A percentile compares a stretch with the other conserved stretches of the same genome.
Conservation (phyloP, 2,113 vertebrate species). For the Pterocles burchelli region DNA sequence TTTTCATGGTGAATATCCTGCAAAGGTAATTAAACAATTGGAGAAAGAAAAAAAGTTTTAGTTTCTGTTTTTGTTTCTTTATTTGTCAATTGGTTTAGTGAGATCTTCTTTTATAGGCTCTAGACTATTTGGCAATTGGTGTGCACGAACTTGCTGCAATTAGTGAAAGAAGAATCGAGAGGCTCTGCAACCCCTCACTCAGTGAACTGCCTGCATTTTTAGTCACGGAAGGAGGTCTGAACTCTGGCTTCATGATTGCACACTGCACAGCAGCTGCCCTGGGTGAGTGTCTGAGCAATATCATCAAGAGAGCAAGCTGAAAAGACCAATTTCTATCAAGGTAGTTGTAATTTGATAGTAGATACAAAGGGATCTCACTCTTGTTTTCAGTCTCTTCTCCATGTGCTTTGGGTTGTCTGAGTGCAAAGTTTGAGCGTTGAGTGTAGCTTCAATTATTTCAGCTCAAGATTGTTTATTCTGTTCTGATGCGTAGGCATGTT, state of each 20-base stretch:
- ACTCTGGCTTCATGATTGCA: constrained; percentile 99
- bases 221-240: constrained; percentile 95
- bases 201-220: constrained; percentile 95
- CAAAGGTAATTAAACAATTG: constrained; percentile 74
- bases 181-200: constrained; percentile 95
- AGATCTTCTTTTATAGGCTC: constrained; percentile 74
- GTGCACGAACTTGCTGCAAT: constrained; percentile 95
- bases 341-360: background rate
- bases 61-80: background rate
- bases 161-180: constrained; percentile 94
- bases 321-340: background rate
- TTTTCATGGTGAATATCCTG: constrained; percentile 98
- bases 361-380: background rate
- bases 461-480: background rate
- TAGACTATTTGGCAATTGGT: constrained; percentile 90
- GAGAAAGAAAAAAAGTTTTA: background rate
- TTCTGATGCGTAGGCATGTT: background rate
- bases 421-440: accelerated
- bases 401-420: background rate
- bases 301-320: background rate
- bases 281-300: constrained; percentile 76
- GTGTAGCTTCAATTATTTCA: background rate
- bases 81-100: background rate
- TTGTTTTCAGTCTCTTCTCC: background rate
- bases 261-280: constrained; percentile 96